Conservation (phyloP, 2,113 vertebrate species). For the Mustelus asterias region DNA sequence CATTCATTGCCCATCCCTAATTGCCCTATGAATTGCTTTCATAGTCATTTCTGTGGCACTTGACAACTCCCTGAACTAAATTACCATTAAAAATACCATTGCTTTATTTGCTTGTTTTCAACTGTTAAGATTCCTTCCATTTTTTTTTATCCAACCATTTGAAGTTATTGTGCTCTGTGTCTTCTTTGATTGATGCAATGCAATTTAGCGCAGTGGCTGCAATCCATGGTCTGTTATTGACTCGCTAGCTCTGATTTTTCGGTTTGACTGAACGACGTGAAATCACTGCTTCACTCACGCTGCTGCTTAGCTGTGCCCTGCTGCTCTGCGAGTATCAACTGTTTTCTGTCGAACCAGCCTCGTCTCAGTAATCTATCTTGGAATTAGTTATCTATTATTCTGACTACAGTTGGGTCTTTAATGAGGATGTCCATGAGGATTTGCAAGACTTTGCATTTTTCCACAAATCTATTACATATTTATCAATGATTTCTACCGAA, state of each 20-base stretch:
- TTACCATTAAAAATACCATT: not conserved
- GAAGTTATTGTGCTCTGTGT: not conserved
- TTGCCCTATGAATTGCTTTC: not conserved
- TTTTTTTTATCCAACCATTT: not conserved
- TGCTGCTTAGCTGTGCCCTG: not conserved
- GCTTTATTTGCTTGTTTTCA: not conserved
- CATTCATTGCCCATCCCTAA: too few species aligned
- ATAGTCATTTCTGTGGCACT: not conserved
- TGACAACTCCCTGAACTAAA: not conserved
- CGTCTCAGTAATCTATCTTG: not conserved
- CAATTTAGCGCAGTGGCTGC: not conserved
- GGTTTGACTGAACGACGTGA: not conserved
- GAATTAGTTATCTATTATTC: not conserved
- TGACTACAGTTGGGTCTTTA: not conserved
- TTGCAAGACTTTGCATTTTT: not conserved
- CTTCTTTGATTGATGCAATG: not conserved
- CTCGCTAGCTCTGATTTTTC: not conserved
- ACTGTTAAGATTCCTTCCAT: not conserved
- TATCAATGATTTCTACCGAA: not conserved
- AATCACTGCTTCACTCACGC: not conserved
- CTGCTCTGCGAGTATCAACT: not conserved
- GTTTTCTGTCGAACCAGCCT: not conserved
- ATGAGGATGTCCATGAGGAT: not conserved
- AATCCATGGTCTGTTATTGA: not conserved
- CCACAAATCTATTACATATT: slow-evolving; percentile 6